These are phyloP conservation scores for Zygogramma bicolorata DNA, from an alignment of 2,888 invertebrate genomes.

Conservation along the genomic window DNA sequence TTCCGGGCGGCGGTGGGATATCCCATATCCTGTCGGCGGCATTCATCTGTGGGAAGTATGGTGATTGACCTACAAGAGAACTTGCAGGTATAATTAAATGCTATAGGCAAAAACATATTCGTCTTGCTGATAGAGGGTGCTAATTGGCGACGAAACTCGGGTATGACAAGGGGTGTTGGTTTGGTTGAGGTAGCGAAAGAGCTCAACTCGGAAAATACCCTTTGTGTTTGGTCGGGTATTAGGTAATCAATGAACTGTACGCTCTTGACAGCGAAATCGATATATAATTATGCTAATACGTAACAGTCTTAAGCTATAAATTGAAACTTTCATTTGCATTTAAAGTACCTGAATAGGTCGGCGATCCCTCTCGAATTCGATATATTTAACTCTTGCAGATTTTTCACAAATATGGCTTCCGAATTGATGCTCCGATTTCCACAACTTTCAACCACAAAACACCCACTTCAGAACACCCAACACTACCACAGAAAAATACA, in stretches of 20 bases:
- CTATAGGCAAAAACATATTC: conserved; percentile 53
- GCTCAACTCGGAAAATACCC: neutral
- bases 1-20: conserved; percentile 66
- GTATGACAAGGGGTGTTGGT: conserved; percentile 20
- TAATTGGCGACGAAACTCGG: conserved; percentile 51
- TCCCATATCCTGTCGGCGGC: conserved; percentile 59
- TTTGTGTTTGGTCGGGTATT: conserved; percentile 44
- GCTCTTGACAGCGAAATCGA: conserved; percentile 42
- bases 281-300: neutral
- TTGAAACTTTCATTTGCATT: neutral
- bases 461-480: neutral
- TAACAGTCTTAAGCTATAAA: neutral
- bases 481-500: neutral
- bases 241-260: conserved; percentile 55
- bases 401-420: conserved; percentile 16
- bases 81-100: conserved; percentile 68
- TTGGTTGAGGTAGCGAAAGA: neutral
- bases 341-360: conserved; percentile 14
- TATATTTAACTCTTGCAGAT: neutral
- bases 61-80: conserved; percentile 67
- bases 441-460: neutral
- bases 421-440: neutral
- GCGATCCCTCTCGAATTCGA: neutral
- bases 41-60: conserved; percentile 58
- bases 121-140: conserved; percentile 37